Evolutionary conservation across 2,888 invertebrate genomes (phyloP), one percentile per base, ranked within the genome.

Genomic region (Drosophila buzzatii): DNA sequence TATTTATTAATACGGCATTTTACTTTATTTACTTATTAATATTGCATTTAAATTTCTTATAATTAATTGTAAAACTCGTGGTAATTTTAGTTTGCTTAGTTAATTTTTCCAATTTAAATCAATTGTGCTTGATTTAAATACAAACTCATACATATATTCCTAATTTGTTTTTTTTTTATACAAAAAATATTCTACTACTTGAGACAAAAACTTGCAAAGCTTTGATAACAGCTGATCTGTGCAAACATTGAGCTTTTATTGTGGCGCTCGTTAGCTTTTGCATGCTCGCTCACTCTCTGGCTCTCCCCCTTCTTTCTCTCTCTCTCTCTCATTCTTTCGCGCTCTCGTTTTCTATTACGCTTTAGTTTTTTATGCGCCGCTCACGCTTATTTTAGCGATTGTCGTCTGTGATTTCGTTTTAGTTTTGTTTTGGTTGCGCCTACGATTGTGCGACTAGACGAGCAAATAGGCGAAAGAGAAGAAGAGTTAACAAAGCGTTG

Each of bases 401-500:
- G 47, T 35, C 52, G 49, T 7, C 12, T 52, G 39, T n/a, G 44
- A 56, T 58, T 74, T 35, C 31, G 61, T 63, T 79, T 45, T 47
- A 73, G 61, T 86, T 79, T 76, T 65, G 53, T 73, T 71, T 81
- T 86, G 86, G 81, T 84, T 81, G 81, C 62, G 65, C 47, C 79
- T 62, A 39, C 52, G 42, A 49, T 45, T 79, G 55, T 33, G 66
- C 79, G 44, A 62, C 41, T n/a, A 41, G 37, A n/a, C 37, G 53
- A 16, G 35, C 35, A n/a, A 45, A 27, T 5, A 16, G 9, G 4
- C 3, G 3, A 9, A 35, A 6, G 12, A 35, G 6, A 14, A 23
- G 23, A 23, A 23, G 18, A 59, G 7, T 16, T 39, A n/a, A 23
- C 9, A 37, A 51, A 31, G 35, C 33, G 37, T 52, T 71, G 66